Evolutionary conservation across 2,113 vertebrate genomes (phyloP), one percentile per base, ranked within the genome.

Genomic region (Spea multiplicata): DNA sequence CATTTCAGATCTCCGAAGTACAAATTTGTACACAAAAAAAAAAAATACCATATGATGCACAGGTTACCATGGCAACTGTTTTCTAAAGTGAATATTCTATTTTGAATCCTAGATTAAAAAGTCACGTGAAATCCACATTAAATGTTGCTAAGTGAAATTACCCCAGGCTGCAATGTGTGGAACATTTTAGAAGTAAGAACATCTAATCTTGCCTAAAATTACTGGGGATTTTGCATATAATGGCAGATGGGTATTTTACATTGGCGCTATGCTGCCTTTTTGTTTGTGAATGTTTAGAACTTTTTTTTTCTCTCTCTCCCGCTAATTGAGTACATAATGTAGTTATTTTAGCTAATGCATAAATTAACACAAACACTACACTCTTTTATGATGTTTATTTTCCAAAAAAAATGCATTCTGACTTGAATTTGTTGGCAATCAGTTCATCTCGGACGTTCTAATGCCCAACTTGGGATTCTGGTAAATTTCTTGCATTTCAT

Each of bases 81-180:
- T 80, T 80, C 77, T 80, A 80, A 70, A 73, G 71, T 67, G 62
- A 80, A 80, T 73, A 80, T 80, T 80, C 77, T 73, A 66, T 80
- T 67, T 66, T 73, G 44, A 80, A 80, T 80, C 62, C 62, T 12
- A 67, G 71, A 73, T 80, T 80, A 80, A 80, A 80, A 59, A 80
- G 70, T 80, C 71, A 67, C 67, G 77, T 46, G 77, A 47, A 80
- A 73, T 80, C 77, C 52, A 49, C 77, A 80, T 80, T 67, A 57
- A 80, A 72, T 73, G 76, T 66, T 46, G 61, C 70, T 79, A 79
- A 73, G 76, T 64, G 62, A 80, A 80, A 61, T 47, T 80, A 73
- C 77, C 77, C 77, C 62, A 44, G 77, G 77, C 77, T 73, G 66
- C 64, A n/a, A 66, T 67, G 71, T 73, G 46, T 66, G 50, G 68